Evolutionary conservation across 2,888 invertebrate species (phyloP).

Genomic region (Schizaphis graminum): DNA sequence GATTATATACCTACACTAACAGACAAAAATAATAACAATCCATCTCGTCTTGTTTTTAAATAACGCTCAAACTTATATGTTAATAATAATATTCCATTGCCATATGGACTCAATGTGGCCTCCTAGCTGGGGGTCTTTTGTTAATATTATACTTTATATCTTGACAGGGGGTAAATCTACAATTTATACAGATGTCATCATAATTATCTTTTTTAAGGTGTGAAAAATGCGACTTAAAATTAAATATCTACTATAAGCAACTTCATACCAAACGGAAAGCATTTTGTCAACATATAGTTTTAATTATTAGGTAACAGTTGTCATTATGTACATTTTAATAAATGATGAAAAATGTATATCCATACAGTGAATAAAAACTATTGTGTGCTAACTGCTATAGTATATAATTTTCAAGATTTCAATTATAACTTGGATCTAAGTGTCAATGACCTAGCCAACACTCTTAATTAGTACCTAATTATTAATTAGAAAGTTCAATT

Average conservation of each 20-base stretch:
- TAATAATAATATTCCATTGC: slow-evolving; percentile 16
- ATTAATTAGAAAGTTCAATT: not conserved
- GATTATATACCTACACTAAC: not conserved
- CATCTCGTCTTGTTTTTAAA: slow-evolving; percentile 43
- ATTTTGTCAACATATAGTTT: not conserved
- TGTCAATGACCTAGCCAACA: not conserved
- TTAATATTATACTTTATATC: slow-evolving; percentile 45
- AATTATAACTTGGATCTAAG: not conserved
- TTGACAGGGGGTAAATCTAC: slow-evolving; percentile 51
- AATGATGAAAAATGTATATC: not conserved
- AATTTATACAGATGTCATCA: slow-evolving; percentile 5
- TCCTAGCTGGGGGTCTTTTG: slow-evolving; percentile 59
- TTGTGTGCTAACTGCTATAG: not conserved
- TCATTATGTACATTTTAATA: not conserved
- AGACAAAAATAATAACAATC: slow-evolving; percentile 33
- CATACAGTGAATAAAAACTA: not conserved
- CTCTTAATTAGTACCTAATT: not conserved
- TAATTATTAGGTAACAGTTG: not conserved
- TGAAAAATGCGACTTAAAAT: not conserved
- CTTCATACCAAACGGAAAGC: not conserved
- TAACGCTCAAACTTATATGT: not conserved
- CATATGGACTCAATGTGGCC: slow-evolving; percentile 59
- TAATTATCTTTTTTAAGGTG: not conserved
- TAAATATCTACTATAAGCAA: not conserved
- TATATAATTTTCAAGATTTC: not conserved